These are phyloP conservation scores for Trichosurus vulpecula DNA, from an alignment of 2,797 vertebrate species.

Conservation along the genomic window DNA sequence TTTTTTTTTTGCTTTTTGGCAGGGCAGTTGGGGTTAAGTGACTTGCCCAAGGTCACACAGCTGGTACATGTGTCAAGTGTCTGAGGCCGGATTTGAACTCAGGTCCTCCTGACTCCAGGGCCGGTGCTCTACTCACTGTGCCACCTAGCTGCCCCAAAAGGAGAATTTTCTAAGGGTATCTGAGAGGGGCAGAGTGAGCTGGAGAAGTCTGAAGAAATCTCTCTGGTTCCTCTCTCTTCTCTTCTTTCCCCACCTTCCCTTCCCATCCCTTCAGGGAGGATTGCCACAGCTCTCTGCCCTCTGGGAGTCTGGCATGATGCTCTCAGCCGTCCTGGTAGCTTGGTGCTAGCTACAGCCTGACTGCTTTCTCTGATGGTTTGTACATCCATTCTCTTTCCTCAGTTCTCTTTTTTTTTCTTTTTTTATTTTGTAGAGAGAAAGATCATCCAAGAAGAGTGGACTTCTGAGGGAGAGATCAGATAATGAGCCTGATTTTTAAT, in stretches of 20 bases:
- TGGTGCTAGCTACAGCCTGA: background rate
- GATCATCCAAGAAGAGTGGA: background rate
- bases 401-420: background rate
- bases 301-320: background rate
- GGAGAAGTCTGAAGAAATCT: background rate
- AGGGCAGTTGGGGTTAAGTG: too few species aligned
- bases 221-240: background rate
- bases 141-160: too few species aligned
- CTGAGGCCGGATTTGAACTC: too few species aligned
- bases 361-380: background rate
- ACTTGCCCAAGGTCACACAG: too few species aligned
- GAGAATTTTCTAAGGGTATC: background rate
- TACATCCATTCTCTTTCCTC: background rate
- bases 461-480: background rate
- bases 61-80: too few species aligned
- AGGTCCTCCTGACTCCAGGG: too few species aligned
- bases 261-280: background rate
- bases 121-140: too few species aligned
- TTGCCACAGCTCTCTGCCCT: background rate
- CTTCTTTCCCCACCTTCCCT: background rate
- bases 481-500: background rate
- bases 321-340: background rate
- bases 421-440: background rate
- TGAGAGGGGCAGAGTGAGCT: background rate
- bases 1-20: too few species aligned